Percentiles rank a stretch among this genome's conserved stretches.
Evolutionary conservation across 2,888 invertebrate species (phyloP).

Genomic region (Pyrrhosoma nymphula): DNA sequence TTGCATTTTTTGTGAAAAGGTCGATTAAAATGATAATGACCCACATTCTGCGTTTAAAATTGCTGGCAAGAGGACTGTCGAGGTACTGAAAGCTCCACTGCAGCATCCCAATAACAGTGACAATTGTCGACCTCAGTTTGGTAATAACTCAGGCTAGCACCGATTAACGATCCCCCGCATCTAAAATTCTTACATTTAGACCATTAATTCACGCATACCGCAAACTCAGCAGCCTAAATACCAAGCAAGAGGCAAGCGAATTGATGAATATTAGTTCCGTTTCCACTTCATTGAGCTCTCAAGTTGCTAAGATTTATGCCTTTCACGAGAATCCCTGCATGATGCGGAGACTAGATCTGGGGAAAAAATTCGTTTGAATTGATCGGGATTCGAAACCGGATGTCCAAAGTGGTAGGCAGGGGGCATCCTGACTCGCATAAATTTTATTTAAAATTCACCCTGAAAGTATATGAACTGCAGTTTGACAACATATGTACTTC

Average conservation of each 20-base stretch:
- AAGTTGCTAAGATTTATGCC: background rate
- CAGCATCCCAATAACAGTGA: no score
- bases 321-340: background rate
- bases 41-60: no score
- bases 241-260: background rate
- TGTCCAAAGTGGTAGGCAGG: background rate
- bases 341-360: background rate
- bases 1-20: no score
- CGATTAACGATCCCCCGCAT: no score
- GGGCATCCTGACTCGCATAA: background rate
- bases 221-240: no score
- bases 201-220: no score
- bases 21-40: no score
- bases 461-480: background rate
- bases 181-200: no score
- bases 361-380: background rate
- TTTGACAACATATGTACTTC: background rate
- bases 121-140: no score
- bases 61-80: no score
- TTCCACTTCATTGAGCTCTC: background rate
- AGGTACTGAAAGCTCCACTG: no score
- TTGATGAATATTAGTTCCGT: background rate
- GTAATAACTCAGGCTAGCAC: no score
- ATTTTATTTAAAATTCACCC: background rate
- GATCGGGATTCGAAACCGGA: constrained; percentile 4